Evolutionary conservation across 1,140 invertebrate species (phyloP), one percentile per base, ranked within the genome.

Genomic region (Neodiprion lecontei): DNA sequence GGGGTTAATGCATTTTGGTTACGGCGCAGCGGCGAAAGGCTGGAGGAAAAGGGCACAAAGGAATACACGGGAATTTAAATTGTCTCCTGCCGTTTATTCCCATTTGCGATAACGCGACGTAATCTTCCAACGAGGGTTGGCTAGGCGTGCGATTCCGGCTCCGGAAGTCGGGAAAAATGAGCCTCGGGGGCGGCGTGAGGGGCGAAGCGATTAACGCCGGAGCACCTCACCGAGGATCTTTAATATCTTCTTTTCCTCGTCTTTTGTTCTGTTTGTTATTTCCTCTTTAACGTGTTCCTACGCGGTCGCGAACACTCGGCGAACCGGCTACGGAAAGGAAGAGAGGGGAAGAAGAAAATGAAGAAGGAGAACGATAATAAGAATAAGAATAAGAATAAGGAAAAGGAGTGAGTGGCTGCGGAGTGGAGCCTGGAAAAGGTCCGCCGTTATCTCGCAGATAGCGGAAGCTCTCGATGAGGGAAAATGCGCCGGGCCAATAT

Each of bases 91-190:
- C 53, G n/a, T 61, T 61, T 8, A 8, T 61, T 61, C n/a, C 53
- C n/a, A 61, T 61, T 61, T 61, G 53, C 53, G 53, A 61, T 61
- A 61, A 61, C 11, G 53, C 53, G 53, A 12, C n/a, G 53, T 61
- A 61, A 61, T 61, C 53, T 61, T 61, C 53, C 53, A 61, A 61
- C 53, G 53, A 61, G 7, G 53, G 53, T 61, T 61, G 53, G 53
- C 53, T 3, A 61, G 53, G 11, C 53, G n/a, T 40, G 28, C n/a
- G 53, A 61, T 61, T 61, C n/a, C 11, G 53, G 53, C 53, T 11
- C 11, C 53, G 53, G 53, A 61, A 61, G 53, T n/a, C 53, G 53
- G 53, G 11, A 61, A 61, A 61, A 61, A 61, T 61, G 53, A 61
- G 53, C 7, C 53, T 61, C 53, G n/a, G 53, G 53, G 5, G 53